Evolutionary conservation across 2,113 vertebrate genomes (phyloP).

Genomic region (Deroptyus accipitrinus): DNA sequence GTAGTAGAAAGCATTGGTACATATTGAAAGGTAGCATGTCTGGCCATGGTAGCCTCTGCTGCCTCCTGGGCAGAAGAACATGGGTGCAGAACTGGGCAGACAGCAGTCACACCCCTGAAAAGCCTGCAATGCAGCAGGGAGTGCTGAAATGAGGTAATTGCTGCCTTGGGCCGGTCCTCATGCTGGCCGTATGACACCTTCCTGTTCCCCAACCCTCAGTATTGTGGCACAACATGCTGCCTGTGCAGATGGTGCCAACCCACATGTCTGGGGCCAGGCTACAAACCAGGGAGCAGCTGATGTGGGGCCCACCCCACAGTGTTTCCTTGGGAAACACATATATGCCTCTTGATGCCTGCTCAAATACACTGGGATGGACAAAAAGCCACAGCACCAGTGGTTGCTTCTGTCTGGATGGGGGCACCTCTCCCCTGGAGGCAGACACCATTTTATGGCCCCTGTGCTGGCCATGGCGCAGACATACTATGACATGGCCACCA

Average conservation of each 20-base stretch:
- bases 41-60: background rate
- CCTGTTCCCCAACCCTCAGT: rapidly evolving
- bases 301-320: background rate
- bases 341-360: background rate
- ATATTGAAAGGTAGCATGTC: background rate
- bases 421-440: background rate
- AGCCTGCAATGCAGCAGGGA: background rate
- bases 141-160: background rate
- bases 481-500: too few species aligned
- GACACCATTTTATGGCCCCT: background rate
- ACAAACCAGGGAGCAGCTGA: background rate
- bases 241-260: background rate
- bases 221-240: background rate
- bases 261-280: background rate
- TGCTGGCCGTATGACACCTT: rapidly evolving
- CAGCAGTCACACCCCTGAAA: background rate
- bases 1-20: background rate
- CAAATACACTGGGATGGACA: background rate
- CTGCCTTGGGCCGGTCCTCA: background rate
- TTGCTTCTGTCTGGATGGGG: background rate
- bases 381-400: background rate
- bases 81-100: rapidly evolving
- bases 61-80: background rate
- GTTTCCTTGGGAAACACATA: background rate
- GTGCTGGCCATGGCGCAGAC: background rate